phyloP scores from a whole-genome alignment of 2,888 invertebrate genomes.

The Exephanes ischioxanthus region DNA sequence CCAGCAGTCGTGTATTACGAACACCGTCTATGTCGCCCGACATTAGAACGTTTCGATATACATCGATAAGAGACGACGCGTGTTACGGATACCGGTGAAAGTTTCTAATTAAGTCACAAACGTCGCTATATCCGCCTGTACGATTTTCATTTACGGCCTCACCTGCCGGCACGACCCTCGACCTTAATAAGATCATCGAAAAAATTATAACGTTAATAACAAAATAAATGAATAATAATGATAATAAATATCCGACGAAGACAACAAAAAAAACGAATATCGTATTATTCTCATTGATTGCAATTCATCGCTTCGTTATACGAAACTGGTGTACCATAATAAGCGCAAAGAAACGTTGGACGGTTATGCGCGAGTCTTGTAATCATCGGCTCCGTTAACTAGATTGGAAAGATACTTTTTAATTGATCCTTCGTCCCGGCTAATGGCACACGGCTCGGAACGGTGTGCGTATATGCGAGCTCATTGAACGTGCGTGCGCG shows the following conservation, averaged over 20 bases:
- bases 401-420: conserved; percentile 68
- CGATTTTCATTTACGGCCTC: neutral
- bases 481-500: conserved; percentile 52
- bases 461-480: conserved; percentile 36
- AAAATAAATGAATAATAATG: neutral
- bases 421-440: conserved; percentile 63
- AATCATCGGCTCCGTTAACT: conserved; percentile 68
- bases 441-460: conserved; percentile 53
- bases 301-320: conserved; percentile 44
- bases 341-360: conserved; percentile 25
- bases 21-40: conserved; percentile 7
- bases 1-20: conserved; percentile 30
- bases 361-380: conserved; percentile 40
- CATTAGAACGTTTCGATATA: conserved; percentile 32
- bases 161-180: conserved; percentile 3
- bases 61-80: conserved; percentile 51
- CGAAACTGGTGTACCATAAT: conserved; percentile 23
- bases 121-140: neutral
- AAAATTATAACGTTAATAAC: neutral
- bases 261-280: conserved; percentile 1
- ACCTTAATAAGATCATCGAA: conserved; percentile 1
- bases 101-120: conserved; percentile 57
- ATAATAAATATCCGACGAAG: neutral
- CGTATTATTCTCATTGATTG: conserved; percentile 38
- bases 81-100: conserved; percentile 59